Conservation (phyloP, 2,888 invertebrate genomes). For the Chloromyia formosa region DNA sequence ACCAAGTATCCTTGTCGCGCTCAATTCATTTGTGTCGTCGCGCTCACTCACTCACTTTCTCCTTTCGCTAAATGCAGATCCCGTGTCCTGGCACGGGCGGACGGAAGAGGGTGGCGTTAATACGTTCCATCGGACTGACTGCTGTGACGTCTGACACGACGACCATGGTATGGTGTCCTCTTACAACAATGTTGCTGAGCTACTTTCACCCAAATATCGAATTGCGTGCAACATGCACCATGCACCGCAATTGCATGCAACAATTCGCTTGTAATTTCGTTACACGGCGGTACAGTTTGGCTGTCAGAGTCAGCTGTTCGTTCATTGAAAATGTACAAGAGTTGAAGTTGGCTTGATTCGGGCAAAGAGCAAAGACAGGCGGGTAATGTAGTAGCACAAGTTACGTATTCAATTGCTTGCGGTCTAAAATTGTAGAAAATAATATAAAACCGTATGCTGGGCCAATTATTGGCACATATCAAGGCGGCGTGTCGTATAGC, state of each 20-base stretch:
- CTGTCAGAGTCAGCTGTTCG: too few relatives aligned
- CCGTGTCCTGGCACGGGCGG: not conserved
- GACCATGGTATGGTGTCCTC: not conserved
- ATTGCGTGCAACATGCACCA: not conserved
- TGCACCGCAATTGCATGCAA: not conserved
- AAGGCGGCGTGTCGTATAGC: too few relatives aligned
- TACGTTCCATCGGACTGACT: not conserved
- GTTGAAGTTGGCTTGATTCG: too few relatives aligned
- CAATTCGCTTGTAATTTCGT: not conserved
- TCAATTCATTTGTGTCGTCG: not conserved
- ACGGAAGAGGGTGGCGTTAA: not conserved
- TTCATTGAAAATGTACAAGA: too few relatives aligned
- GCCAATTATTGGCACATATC: too few relatives aligned
- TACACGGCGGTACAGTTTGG: too few relatives aligned
- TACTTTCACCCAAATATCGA: constrained; percentile 26
- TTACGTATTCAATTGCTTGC: too few relatives aligned
- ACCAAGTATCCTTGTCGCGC: constrained; percentile 3
- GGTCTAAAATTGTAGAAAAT: too few relatives aligned
- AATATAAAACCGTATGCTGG: too few relatives aligned
- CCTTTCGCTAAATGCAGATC: constrained; percentile 2
- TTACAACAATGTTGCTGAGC: constrained; percentile 33
- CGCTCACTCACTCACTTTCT: constrained; percentile 20
- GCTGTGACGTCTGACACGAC: too few relatives aligned
- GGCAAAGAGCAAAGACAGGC: too few relatives aligned
- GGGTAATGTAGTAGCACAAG: too few relatives aligned